Percentiles rank a stretch among this genome's conserved stretches.
Conservation (phyloP, 2,888 invertebrate genomes). For the Caenorhabditis imperialis region DNA sequence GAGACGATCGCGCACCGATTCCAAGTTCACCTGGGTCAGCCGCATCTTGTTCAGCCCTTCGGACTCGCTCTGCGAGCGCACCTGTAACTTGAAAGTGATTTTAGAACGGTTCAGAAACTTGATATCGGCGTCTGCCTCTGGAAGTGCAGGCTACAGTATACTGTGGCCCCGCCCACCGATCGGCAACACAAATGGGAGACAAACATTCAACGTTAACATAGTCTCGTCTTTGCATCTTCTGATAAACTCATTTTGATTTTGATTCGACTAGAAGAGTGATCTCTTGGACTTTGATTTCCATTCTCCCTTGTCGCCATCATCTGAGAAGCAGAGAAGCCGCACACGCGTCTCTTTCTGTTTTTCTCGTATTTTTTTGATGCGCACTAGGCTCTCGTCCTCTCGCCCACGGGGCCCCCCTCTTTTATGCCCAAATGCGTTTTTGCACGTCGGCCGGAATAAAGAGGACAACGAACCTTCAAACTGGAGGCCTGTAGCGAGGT, state of each 20-base stretch:
- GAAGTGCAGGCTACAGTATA: conserved; percentile 46
- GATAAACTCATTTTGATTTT: not conserved
- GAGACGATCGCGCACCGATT: conserved; percentile 39
- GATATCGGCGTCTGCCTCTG: too few species aligned
- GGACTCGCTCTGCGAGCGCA: conserved; percentile 74
- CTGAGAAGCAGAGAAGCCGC: conserved; percentile 28
- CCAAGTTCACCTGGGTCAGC: conserved; percentile 41
- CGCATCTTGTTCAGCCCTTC: conserved; percentile 71
- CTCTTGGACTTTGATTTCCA: conserved; percentile 44
- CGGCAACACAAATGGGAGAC: too few species aligned
- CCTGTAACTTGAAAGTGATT: conserved; percentile 56
- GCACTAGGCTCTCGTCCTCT: conserved; percentile 8
- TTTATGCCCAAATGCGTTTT: conserved; percentile 21
- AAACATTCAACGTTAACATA: too few species aligned
- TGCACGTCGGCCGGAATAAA: conserved; percentile 46
- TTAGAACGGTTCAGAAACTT: not conserved
- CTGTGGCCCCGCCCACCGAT: conserved; percentile 24
- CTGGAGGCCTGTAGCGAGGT: conserved; percentile 45
- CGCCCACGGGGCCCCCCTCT: conserved; percentile 25
- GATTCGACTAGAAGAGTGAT: conserved; percentile 3
- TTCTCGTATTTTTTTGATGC: conserved; percentile 25
- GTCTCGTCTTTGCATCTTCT: conserved; percentile 29
- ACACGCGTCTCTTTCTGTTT: conserved; percentile 9
- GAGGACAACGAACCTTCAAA: conserved; percentile 45
- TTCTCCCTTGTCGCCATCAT: not conserved